Percentiles rank a stretch among this genome's conserved stretches.
Evolutionary conservation across 2,113 vertebrate species (phyloP).

Genomic region (Hippopotamus amphibius): DNA sequence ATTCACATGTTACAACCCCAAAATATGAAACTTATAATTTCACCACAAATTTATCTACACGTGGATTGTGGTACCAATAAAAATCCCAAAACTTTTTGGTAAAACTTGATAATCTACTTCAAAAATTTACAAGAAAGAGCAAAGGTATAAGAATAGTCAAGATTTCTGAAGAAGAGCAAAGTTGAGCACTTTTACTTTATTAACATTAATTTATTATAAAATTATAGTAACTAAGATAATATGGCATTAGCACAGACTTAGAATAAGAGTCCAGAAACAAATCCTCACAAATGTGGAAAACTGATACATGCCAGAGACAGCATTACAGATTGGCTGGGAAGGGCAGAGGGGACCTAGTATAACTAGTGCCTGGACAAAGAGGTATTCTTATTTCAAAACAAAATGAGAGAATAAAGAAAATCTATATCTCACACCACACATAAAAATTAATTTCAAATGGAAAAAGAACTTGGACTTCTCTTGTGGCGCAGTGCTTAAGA

Average conservation of each 20-base stretch:
- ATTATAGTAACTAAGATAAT: not conserved
- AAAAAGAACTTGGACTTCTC: too few relatives aligned
- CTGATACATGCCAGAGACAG: not conserved
- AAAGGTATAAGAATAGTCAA: not conserved
- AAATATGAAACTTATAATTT: not conserved
- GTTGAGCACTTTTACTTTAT: not conserved
- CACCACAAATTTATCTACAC: not conserved
- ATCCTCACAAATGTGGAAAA: not conserved
- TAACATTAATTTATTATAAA: not conserved
- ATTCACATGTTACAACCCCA: not conserved
- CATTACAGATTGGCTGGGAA: not conserved
- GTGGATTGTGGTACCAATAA: not conserved
- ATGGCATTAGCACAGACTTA: not conserved
- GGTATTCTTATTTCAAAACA: not conserved
- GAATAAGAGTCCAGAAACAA: not conserved
- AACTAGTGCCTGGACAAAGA: not conserved
- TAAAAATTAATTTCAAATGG: not conserved
- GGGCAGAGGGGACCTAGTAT: not conserved
- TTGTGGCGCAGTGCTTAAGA: too few relatives aligned
- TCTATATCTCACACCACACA: not conserved
- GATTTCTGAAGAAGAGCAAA: not conserved
- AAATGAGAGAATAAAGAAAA: not conserved
- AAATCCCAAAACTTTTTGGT: not conserved
- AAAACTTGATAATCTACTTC: constrained; percentile 33
- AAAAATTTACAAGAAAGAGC: not conserved